Base-by-base conservation (phyloP, 1,140 invertebrate genomes). In the Neodiprion virginianus region DNA sequence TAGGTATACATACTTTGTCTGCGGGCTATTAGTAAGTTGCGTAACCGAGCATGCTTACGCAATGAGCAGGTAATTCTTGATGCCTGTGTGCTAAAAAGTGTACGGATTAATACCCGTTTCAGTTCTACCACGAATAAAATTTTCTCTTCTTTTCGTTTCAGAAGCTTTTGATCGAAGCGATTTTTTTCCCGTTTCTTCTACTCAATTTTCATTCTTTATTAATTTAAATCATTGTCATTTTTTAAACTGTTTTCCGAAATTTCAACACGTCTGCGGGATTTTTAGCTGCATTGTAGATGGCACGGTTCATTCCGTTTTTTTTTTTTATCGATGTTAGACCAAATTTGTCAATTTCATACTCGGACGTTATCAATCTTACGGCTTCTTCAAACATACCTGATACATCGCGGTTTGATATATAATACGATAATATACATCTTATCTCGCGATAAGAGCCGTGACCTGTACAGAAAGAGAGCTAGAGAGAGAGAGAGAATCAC, bases 361-460 rank as follows among this genome's bases (percentile, higher is more conserved):
- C 3, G 4, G 53, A 61, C 53, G 53, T 61, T 61, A 61, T 61
- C 53, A 61, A 61, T 61, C 53, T 61, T 61, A 61, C n/a, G 53
- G 53, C 8, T 40, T 61, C 53, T 61, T 61, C 53, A 61, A 61
- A 61, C n/a, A 61, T 61, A 40, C 53, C n/a, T 61, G 53, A 61
- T 61, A 61, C 28, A 40, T 5, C 28, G 28, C 28, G 28, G 28
- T 40, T 40, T 40, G 28, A 40, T 40, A 40, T 5, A 40, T 40
- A 40, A 40, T 40, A 40, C 28, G 28, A 40, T 40, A 40, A 40
- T 40, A 40, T 40, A 40, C 28, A 61, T 40, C 28, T 40, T 40
- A 40, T 40, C 28, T 40, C 1, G 28, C 28, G 53, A 61, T 61
- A 61, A 61, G 53, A 14, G n/a, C 53, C 8, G 53, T 17, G 53